Evolutionary conservation across 2,888 invertebrate species (phyloP).

Genomic region (Trissolcus japonicus): DNA sequence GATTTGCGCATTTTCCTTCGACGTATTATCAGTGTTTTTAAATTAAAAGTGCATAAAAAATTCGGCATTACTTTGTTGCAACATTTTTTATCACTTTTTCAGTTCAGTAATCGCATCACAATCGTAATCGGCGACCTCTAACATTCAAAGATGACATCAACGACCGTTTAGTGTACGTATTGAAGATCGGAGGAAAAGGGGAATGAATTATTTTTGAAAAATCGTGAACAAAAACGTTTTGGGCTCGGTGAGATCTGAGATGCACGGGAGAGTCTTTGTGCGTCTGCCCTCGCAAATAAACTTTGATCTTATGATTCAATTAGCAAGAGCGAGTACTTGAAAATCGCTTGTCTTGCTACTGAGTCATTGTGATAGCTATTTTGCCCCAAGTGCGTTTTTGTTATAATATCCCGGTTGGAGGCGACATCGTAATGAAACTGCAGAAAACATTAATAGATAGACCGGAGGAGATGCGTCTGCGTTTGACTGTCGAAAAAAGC

Average conservation of each 20-base stretch:
- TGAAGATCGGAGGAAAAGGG: too few species aligned
- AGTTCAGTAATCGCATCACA: too few species aligned
- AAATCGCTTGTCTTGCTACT: conserved; percentile 7
- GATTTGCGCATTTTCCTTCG: too few species aligned
- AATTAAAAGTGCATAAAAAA: too few species aligned
- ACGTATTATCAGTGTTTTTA: too few species aligned
- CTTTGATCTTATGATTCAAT: neutral
- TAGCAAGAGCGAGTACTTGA: neutral
- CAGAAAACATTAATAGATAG: conserved; percentile 50
- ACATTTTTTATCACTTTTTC: too few species aligned
- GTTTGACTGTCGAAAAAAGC: conserved; percentile 56
- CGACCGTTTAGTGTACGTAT: too few species aligned
- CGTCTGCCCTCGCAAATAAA: neutral
- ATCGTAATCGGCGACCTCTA: too few species aligned
- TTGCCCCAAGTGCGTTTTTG: conserved; percentile 16
- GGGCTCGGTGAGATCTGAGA: neutral
- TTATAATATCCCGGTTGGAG: conserved; percentile 23
- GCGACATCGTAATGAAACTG: conserved; percentile 44
- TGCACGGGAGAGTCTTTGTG: neutral
- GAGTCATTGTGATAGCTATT: conserved; percentile 18
- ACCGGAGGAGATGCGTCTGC: conserved; percentile 53
- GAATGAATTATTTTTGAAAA: too few species aligned
- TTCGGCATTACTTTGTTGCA: too few species aligned
- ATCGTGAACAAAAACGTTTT: neutral
- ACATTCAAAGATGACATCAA: too few species aligned